These are phyloP conservation scores for Aurelia coerulea DNA, from an alignment of 30 jellyfish, hydroid and myxozoan genomes.

Conservation along the genomic window DNA sequence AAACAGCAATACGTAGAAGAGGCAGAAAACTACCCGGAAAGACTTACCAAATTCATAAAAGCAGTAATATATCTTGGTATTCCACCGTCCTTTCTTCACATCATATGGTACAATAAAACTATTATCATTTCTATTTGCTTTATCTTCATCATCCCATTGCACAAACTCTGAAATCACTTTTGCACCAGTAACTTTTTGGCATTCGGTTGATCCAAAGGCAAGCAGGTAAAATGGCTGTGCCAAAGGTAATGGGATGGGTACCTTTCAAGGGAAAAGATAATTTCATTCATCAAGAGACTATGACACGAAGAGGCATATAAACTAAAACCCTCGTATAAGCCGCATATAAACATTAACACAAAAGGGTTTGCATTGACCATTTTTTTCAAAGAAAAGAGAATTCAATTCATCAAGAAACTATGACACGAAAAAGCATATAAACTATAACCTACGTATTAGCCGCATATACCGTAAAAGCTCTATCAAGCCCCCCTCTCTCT, in stretches of 20 bases:
- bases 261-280: constrained; percentile 17
- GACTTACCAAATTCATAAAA: constrained; percentile 78
- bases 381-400: too few relatives aligned
- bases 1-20: too few relatives aligned
- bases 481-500: too few relatives aligned
- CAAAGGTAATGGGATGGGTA: constrained; percentile 76
- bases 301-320: too few relatives aligned
- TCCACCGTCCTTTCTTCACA: constrained; percentile 70
- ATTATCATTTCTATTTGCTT: constrained; percentile 79
- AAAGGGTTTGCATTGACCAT: too few relatives aligned
- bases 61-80: constrained; percentile 80
- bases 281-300: not conserved
- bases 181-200: constrained; percentile 84
- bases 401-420: too few relatives aligned
- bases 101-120: constrained; percentile 81
- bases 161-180: constrained; percentile 62
- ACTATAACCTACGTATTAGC: too few relatives aligned
- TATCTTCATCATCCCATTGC: constrained; percentile 96
- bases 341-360: too few relatives aligned
- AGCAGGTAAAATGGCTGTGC: constrained; percentile 72
- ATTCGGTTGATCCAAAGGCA: constrained; percentile 82
- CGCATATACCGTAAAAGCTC: too few relatives aligned
- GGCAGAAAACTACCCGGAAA: too few relatives aligned
- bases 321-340: too few relatives aligned
- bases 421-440: too few relatives aligned